A percentile compares a stretch with the other conserved stretches of the same genome.
These are phyloP conservation scores for Eulemur rufifrons DNA, from an alignment of 2,113 vertebrate species.

Conservation along the genomic window DNA sequence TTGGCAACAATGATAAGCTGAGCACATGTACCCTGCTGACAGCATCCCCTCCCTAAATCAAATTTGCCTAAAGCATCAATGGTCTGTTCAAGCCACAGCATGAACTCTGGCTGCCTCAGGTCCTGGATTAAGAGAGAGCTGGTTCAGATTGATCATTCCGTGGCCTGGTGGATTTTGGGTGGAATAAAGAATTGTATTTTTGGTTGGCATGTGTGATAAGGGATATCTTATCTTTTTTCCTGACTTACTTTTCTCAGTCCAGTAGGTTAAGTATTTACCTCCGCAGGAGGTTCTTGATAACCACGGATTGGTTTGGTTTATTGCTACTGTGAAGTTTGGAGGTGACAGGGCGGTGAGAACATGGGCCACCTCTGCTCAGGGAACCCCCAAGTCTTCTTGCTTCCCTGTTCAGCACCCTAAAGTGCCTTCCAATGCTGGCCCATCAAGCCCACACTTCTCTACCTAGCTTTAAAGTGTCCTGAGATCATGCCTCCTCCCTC, in stretches of 20 bases:
- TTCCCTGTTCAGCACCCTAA: neutral
- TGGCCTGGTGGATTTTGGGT: neutral
- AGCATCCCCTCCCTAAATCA: neutral
- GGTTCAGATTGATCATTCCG: neutral
- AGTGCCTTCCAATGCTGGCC: neutral
- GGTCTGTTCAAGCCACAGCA: too few species aligned
- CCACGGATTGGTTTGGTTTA: neutral
- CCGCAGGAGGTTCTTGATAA: neutral
- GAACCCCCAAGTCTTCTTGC: neutral
- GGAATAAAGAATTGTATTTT: neutral
- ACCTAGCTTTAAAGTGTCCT: neutral
- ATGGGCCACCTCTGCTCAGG: neutral
- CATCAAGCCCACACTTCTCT: neutral
- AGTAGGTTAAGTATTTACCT: neutral
- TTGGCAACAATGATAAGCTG: neutral
- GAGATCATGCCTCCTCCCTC: neutral
- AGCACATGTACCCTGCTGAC: neutral
- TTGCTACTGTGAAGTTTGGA: neutral
- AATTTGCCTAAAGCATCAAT: slow-evolving; percentile 8
- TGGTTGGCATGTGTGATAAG: neutral
- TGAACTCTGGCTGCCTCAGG: neutral
- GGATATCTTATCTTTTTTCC: neutral
- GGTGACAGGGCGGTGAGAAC: neutral
- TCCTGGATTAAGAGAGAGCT: neutral
- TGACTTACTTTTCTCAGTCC: neutral